These are phyloP conservation scores for Raja brachyura DNA, from an alignment of 2,113 vertebrate species.

Conservation along the genomic window DNA sequence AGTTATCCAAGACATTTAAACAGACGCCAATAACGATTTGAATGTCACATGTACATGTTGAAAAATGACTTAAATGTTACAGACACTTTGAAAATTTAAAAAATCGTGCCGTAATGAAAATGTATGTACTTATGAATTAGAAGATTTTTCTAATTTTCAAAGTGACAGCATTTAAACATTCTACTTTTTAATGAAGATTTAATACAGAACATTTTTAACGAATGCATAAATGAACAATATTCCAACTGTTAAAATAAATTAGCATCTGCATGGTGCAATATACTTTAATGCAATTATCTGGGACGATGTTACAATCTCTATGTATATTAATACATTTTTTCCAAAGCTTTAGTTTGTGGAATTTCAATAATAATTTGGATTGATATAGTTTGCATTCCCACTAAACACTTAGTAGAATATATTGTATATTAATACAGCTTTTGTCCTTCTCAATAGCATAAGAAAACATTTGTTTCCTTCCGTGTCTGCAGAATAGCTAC, in stretches of 20 bases:
- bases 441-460: not conserved
- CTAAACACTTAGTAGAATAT: not conserved
- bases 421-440: not conserved
- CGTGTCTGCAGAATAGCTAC: not conserved
- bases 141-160: not conserved
- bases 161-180: not conserved
- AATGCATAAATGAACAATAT: not conserved
- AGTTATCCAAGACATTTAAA: slow-evolving; percentile 10
- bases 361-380: not conserved
- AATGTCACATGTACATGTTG: not conserved
- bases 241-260: not conserved
- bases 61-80: not conserved
- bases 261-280: not conserved
- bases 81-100: not conserved
- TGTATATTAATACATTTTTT: not conserved
- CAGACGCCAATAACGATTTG: not conserved
- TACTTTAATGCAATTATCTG: not conserved
- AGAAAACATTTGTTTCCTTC: not conserved
- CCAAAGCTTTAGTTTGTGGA: not conserved
- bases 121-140: not conserved
- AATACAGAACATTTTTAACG: not conserved
- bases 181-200: not conserved
- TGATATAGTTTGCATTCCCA: not conserved
- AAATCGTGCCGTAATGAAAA: not conserved
- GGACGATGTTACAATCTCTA: not conserved